Evolutionary conservation across 1,140 invertebrate species (phyloP), one percentile per base, ranked within the genome.

Genomic region (Anoplophora glabripennis): DNA sequence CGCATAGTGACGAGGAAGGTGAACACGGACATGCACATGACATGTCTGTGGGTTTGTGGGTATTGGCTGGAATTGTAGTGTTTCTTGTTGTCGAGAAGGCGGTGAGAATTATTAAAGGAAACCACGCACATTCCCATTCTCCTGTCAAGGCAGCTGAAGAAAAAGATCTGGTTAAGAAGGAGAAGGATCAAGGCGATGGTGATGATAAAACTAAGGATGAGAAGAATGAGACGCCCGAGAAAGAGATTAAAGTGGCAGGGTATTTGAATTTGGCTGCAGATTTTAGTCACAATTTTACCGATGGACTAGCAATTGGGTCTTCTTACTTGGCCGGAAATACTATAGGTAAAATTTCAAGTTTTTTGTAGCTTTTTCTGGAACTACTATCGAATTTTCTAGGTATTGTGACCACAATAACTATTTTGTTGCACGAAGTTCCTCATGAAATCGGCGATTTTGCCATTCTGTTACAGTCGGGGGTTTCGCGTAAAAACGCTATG

Each of bases 381-480:
- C n/a, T n/a, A n/a, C 5, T 41, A 41, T 41, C 15, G 5, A 12
- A 12, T 40, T 0, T 44, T 54, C 33, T 38, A 64, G 92, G 91
- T 10, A 82, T 92, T 41, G 81, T 97, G 5, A 98, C 96, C 5
- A 97, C 94, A 14, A 78, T 94, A 18, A 97, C 93, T 1, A 96
- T 99, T 72, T 80, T 99, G 21, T 78, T 99, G 35, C 96, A 98
- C 77, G 96, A 98, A 83, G 88, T 99, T 60, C 96, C 96, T 47
- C 96, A 98, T 81, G 96, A 99, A 81, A 97, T 99, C 74, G 96
- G 96, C 48, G 96, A 99, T 79, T 99, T 96, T 84, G 95, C 96
- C 34, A 97, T 98, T 77, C 82, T 99, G 15, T 85, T 98, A 51
- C 92, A 97, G 77, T 94, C 93, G 63, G 95, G 95, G 21, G 95